phyloP scores from a whole-genome alignment of 2,797 vertebrate genomes.

The Sternarchorhynchus goeldii region DNA sequence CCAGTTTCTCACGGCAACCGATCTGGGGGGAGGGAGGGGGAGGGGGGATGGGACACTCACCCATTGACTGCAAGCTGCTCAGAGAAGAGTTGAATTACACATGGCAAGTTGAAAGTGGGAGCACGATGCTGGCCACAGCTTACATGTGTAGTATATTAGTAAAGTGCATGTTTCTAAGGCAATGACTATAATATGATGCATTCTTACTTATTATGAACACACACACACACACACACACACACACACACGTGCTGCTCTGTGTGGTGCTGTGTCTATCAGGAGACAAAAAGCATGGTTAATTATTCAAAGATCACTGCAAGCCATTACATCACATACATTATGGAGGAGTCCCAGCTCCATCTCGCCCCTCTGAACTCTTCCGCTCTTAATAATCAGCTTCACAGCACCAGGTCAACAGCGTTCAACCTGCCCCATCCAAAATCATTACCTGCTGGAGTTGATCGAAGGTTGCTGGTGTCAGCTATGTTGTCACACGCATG shows the following conservation, averaged over 20 bases:
- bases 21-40: not conserved
- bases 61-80: slow-evolving; percentile 1
- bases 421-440: slow-evolving; percentile 16
- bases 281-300: slow-evolving; percentile 78
- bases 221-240: slow-evolving; percentile 23
- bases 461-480: not conserved
- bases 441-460: slow-evolving; percentile 15
- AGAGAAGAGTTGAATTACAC: slow-evolving; percentile 20
- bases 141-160: too few relatives aligned
- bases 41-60: not conserved
- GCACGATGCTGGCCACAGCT: not conserved
- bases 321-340: slow-evolving; percentile 83
- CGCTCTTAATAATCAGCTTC: slow-evolving; percentile 56
- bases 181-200: not conserved
- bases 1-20: slow-evolving; percentile 21
- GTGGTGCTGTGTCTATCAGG: slow-evolving; percentile 64
- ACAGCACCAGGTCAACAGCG: slow-evolving; percentile 50
- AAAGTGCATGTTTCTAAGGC: too few relatives aligned
- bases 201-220: not conserved
- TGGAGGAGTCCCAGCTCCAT: slow-evolving; percentile 70
- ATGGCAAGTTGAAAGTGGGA: not conserved
- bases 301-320: slow-evolving; percentile 76
- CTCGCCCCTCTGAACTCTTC: slow-evolving; percentile 64
- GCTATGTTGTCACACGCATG: not conserved
- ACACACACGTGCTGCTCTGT: slow-evolving; percentile 29